phyloP scores from a whole-genome alignment of 1,140 invertebrate species.

The Tetranychus cinnabarinus region DNA sequence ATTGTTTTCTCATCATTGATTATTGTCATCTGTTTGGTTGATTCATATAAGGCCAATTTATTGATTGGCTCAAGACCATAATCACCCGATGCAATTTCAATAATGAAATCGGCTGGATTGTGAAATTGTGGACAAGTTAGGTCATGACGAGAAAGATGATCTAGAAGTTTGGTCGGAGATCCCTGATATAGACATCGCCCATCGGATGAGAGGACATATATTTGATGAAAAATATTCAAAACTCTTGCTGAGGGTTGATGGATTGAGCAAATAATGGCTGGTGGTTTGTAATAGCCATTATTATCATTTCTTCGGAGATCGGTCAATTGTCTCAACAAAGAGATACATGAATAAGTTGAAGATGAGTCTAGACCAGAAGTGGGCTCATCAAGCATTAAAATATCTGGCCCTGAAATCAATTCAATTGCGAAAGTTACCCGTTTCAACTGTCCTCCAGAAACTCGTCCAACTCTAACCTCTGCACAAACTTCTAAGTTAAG shows the following conservation, averaged over 20 bases:
- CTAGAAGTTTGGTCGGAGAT: conserved; percentile 16
- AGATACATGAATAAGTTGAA: conserved; percentile 53
- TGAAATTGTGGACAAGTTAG: conserved; percentile 8
- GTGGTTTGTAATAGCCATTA: conserved; percentile 1
- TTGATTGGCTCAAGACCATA: conserved; percentile 8
- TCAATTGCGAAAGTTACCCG: conserved; percentile 80
- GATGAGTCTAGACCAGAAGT: conserved; percentile 60
- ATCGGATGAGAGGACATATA: conserved; percentile 56
- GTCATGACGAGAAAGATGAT: conserved; percentile 1
- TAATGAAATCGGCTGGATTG: conserved; percentile 10
- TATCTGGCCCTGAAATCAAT: conserved; percentile 78
- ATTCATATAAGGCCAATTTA: conserved; percentile 2
- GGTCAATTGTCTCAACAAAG: conserved; percentile 48
- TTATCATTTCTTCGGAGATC: conserved; percentile 13
- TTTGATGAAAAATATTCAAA: conserved; percentile 81
- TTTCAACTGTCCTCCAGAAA: conserved; percentile 61
- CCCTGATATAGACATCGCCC: conserved; percentile 81
- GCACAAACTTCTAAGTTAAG: conserved; percentile 4
- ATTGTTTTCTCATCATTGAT: neutral
- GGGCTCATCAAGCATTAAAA: conserved; percentile 93
- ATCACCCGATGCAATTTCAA: conserved; percentile 10
- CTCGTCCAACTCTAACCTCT: neutral
- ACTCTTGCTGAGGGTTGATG: conserved; percentile 85
- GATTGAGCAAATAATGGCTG: conserved; percentile 67
- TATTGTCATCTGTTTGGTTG: neutral